Evolutionary conservation across 2,113 vertebrate species (phyloP).

Genomic region (Acrocephalus kingi): DNA sequence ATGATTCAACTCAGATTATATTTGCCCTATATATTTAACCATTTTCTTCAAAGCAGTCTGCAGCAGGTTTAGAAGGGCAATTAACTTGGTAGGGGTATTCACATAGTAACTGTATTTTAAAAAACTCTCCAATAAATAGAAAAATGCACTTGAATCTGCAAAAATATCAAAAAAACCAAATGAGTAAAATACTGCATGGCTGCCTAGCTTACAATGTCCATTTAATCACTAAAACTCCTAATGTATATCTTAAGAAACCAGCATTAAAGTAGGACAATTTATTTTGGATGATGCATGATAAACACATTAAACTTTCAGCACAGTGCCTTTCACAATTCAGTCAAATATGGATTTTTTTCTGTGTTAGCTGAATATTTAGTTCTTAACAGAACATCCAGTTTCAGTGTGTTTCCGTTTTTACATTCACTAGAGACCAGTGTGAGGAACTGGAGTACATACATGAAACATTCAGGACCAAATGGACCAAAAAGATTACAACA

Average conservation of each 20-base stretch:
- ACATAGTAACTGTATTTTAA: not conserved
- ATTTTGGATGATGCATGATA: conserved; percentile 40
- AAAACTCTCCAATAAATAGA: not conserved
- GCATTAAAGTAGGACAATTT: conserved; percentile 49
- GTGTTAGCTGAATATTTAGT: conserved; percentile 23
- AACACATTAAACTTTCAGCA: conserved; percentile 62
- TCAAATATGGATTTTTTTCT: conserved; percentile 10
- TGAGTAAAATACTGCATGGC: not conserved
- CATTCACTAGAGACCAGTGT: conserved; percentile 7
- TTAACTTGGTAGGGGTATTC: not conserved
- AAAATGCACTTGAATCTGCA: not conserved
- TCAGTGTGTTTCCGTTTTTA: conserved; percentile 21
- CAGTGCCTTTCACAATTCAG: not conserved
- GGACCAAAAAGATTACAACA: conserved; percentile 59
- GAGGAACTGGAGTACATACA: conserved; percentile 43
- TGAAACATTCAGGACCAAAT: conserved; percentile 67
- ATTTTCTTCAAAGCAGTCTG: not conserved
- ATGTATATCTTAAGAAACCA: conserved; percentile 44
- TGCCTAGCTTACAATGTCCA: not conserved
- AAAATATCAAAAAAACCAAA: not conserved
- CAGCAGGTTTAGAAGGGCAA: not conserved
- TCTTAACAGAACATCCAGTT: conserved; percentile 50
- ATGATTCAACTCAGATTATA: not conserved
- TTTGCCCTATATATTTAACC: not conserved
- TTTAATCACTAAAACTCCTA: conserved; percentile 16